A percentile compares a stretch with the other conserved stretches of the same genome.
Evolutionary conservation across 2,113 vertebrate genomes (phyloP).

Genomic region (Sander vitreus): DNA sequence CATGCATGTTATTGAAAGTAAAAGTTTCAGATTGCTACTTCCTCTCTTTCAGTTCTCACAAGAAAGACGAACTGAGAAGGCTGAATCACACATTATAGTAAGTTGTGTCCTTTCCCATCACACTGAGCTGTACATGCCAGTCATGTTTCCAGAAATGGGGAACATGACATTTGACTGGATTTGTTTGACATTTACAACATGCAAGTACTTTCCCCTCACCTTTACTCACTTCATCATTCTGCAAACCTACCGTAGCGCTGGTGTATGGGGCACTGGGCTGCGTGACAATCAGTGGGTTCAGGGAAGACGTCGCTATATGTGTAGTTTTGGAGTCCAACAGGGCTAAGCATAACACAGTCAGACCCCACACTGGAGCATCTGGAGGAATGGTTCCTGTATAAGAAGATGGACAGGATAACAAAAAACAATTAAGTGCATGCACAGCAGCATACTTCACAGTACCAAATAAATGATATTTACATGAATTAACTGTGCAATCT

Average conservation of each 20-base stretch:
- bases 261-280: slow-evolving; percentile 80
- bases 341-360: slow-evolving; percentile 41
- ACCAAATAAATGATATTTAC: background rate
- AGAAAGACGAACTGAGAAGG: slow-evolving; percentile 42
- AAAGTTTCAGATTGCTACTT: slow-evolving; percentile 66
- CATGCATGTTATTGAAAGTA: slow-evolving; percentile 19
- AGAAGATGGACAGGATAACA: background rate
- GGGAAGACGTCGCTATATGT: slow-evolving; percentile 61
- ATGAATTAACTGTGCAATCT: background rate
- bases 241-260: slow-evolving; percentile 68
- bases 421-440: background rate
- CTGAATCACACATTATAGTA: background rate
- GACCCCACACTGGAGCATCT: slow-evolving; percentile 61
- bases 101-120: background rate
- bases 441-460: background rate
- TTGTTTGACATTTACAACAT: background rate
- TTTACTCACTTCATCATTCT: background rate
- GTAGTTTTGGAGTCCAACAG: slow-evolving; percentile 22
- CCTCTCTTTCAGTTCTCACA: slow-evolving; percentile 62
- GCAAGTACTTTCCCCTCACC: background rate
- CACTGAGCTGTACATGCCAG: background rate
- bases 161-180: background rate
- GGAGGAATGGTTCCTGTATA: slow-evolving; percentile 55
- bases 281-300: slow-evolving; percentile 71
- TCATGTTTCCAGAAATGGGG: background rate